Conservation (phyloP, 1,140 invertebrate genomes). For the Drosophila carrolli region DNA sequence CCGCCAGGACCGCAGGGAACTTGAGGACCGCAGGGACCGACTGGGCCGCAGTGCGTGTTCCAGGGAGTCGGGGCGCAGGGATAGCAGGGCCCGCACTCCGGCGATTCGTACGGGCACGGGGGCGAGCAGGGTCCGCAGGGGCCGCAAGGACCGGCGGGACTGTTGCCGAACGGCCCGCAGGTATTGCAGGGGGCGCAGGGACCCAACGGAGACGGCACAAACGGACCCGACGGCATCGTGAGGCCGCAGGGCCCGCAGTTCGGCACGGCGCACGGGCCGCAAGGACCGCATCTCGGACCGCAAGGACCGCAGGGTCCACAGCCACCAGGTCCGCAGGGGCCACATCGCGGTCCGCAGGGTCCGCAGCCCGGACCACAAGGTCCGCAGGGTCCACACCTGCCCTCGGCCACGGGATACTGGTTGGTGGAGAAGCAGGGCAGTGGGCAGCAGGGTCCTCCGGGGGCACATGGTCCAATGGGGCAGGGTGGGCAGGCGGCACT, state of each 20-base stretch:
- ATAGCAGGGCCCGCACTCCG: slow-evolving; percentile 74
- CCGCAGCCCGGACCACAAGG: slow-evolving; percentile 75
- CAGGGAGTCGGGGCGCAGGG: slow-evolving; percentile 74
- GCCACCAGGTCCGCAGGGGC: slow-evolving; percentile 59
- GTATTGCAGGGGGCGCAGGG: slow-evolving; percentile 49
- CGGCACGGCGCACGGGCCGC: slow-evolving; percentile 62
- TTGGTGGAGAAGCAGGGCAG: slow-evolving; percentile 73
- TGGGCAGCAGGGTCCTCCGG: slow-evolving; percentile 64
- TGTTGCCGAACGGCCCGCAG: slow-evolving; percentile 36
- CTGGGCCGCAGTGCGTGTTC: slow-evolving; percentile 77
- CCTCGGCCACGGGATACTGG: slow-evolving; percentile 71
- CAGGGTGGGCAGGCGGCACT: slow-evolving; percentile 77
- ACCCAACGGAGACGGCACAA: slow-evolving; percentile 61
- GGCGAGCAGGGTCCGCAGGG: slow-evolving; percentile 64
- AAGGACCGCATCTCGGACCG: slow-evolving; percentile 53
- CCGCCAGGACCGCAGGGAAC: slow-evolving; percentile 74
- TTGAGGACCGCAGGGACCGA: slow-evolving; percentile 71
- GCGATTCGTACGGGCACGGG: slow-evolving; percentile 73
- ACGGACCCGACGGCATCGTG: slow-evolving; percentile 73
- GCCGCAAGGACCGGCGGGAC: slow-evolving; percentile 66
- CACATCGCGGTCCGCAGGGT: slow-evolving; percentile 37
- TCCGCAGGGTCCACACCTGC: slow-evolving; percentile 70
- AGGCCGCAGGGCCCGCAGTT: slow-evolving; percentile 74
- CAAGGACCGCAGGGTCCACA: slow-evolving; percentile 46
- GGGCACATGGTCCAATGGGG: slow-evolving; percentile 68